Base-by-base conservation (phyloP, 2,113 vertebrate species). In the Hippocampus mohnikei region DNA sequence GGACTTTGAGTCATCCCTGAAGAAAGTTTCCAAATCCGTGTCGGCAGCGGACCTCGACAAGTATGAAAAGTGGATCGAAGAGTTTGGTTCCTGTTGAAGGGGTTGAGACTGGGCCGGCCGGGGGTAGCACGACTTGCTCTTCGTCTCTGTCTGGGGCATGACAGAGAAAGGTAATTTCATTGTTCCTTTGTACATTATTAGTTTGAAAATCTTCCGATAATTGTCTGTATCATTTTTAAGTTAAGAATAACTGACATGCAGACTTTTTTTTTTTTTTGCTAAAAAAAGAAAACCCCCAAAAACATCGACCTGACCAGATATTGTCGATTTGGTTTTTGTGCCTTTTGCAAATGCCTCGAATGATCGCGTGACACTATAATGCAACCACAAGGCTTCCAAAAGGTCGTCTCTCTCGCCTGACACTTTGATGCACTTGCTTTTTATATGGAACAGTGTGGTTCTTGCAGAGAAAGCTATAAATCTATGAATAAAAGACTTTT, bases 1-100 rank as follows among this genome's bases (percentile, higher is more conserved):
- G 75, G 97, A 99, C 87, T 99, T 99, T 80, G 94, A 96, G 91
- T 93, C 94, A 1, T 93, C 97, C 62, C 91, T 99, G 81, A 98
- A 89, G 84, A 99, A 99, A 82, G 96, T 99, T 70, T 99, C 97
- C 64, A 99, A 98, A 71, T 99, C 97, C 0, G 96, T 99, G 58
- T 99, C 95, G 53, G 95, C 94, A 33, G 74, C 90, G 0, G 97
- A 98, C 91, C 94, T 99, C 86, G 95, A 99, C 87, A 96, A 97
- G 91, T 99, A 99, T 0, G 96, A 97, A 67, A 95, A 97, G 85
- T 99, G 97, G 97, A 98, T 99, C 67, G 87, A 93, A 25, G 97
- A 99, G 88, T 99, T 99, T 87, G 97, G 97, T 73, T 98, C 97
- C 52, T 98, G 95, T 88, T 99, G 92, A 93, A 40, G 20, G 20